phyloP scores from a whole-genome alignment of 1,140 invertebrate genomes.

The Drosophila kurseongensis region DNA sequence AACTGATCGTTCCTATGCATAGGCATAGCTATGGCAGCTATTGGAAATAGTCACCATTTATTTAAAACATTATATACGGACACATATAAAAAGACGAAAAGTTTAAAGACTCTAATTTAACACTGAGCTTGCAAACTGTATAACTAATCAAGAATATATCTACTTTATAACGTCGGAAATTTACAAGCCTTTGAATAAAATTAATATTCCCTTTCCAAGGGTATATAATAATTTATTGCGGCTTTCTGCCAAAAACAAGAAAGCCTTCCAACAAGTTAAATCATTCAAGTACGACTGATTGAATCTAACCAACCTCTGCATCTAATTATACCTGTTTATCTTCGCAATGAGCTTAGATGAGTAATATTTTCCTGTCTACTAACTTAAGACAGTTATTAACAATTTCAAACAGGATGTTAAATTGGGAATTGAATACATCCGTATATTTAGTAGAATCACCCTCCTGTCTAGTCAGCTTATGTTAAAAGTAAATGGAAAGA shows the following conservation, averaged over 20 bases:
- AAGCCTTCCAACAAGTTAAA: background rate
- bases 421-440: background rate
- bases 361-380: slow-evolving; percentile 15
- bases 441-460: background rate
- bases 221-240: background rate
- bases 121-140: no score
- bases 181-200: no score
- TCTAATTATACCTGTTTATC: slow-evolving; percentile 47
- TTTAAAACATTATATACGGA: no score
- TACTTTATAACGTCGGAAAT: no score
- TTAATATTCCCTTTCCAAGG: no score
- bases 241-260: background rate
- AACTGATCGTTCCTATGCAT: no score
- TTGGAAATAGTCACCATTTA: no score
- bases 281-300: background rate
- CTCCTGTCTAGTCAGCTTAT: no score
- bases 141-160: no score
- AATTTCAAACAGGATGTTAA: background rate
- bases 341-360: slow-evolving; percentile 38
- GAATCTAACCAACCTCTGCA: background rate
- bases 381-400: background rate
- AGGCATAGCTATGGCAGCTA: no score
- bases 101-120: no score
- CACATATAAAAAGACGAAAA: no score
- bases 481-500: background rate